Conservation (phyloP, 2,888 invertebrate species). For the Agonum fuliginosum region DNA sequence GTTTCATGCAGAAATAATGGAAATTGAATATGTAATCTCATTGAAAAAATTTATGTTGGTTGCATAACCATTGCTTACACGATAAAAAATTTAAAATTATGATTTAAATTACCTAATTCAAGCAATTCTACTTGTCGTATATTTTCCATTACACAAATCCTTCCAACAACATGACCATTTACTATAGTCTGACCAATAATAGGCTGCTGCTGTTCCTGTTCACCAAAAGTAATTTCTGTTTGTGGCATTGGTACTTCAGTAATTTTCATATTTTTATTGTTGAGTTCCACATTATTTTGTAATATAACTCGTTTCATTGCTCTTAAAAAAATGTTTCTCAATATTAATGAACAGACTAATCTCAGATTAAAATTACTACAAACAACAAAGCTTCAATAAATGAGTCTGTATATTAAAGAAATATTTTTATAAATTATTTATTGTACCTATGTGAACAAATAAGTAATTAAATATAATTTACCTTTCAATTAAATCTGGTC, state of each 20-base stretch:
- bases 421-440: no score
- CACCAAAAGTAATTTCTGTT: background rate
- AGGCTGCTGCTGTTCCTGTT: slow-evolving; percentile 18
- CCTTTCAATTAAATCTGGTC: slow-evolving; percentile 66
- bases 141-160: slow-evolving; percentile 83
- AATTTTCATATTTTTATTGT: background rate
- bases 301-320: slow-evolving; percentile 13
- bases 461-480: slow-evolving; percentile 61
- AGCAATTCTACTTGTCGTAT: slow-evolving; percentile 77
- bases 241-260: background rate
- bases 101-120: slow-evolving; percentile 66
- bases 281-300: background rate
- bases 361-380: slow-evolving; percentile 54
- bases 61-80: no score
- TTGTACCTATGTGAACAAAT: no score
- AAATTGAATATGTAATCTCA: no score
- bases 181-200: slow-evolving; percentile 83
- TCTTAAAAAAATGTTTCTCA: slow-evolving; percentile 7
- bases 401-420: no score
- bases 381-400: no score
- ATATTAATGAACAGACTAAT: background rate
- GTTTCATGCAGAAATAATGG: no score
- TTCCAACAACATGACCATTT: slow-evolving; percentile 79
- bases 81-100: background rate
- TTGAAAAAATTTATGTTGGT: no score